Evolutionary conservation across 2,888 invertebrate genomes (phyloP).

Genomic region (Drosophila ezoana): DNA sequence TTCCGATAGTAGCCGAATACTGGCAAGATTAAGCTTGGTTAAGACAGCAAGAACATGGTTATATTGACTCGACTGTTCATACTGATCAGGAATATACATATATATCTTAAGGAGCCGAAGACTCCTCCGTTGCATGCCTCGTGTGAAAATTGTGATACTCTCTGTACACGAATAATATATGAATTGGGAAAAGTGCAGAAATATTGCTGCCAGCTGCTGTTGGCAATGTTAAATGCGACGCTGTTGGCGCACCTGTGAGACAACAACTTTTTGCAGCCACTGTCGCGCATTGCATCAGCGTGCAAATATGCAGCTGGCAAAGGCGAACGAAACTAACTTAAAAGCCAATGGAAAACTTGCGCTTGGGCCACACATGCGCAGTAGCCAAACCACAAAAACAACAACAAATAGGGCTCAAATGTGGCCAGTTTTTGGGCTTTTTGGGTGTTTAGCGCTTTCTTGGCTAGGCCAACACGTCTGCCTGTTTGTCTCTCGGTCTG

Average conservation of each 20-base stretch:
- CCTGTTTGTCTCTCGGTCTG: constrained; percentile 6
- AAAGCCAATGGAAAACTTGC: constrained; percentile 45
- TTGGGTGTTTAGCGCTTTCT: constrained; percentile 62
- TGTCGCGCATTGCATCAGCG: constrained; percentile 66
- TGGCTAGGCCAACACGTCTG: constrained; percentile 16
- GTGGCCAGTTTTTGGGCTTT: constrained; percentile 29
- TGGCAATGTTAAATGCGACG: constrained; percentile 7
- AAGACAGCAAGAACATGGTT: no score
- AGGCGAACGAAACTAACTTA: constrained; percentile 30
- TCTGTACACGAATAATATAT: neutral
- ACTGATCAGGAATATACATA: no score
- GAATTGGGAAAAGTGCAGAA: constrained; percentile 2
- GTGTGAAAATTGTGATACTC: no score
- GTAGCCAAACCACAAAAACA: constrained; percentile 7
- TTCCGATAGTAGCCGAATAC: no score
- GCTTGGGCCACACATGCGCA: constrained; percentile 61
- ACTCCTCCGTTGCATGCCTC: no score
- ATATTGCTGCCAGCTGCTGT: constrained; percentile 8
- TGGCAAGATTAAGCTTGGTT: no score
- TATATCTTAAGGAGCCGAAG: no score
- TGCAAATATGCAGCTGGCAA: constrained; percentile 58
- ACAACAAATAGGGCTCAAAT: constrained; percentile 41
- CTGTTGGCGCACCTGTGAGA: constrained; percentile 33
- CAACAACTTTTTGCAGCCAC: constrained; percentile 50
- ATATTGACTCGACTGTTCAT: no score